Percentiles rank a stretch among this genome's conserved stretches.
These are phyloP conservation scores for Xiphorhynchus elegans DNA, from an alignment of 2,113 vertebrate species.

Conservation along the genomic window DNA sequence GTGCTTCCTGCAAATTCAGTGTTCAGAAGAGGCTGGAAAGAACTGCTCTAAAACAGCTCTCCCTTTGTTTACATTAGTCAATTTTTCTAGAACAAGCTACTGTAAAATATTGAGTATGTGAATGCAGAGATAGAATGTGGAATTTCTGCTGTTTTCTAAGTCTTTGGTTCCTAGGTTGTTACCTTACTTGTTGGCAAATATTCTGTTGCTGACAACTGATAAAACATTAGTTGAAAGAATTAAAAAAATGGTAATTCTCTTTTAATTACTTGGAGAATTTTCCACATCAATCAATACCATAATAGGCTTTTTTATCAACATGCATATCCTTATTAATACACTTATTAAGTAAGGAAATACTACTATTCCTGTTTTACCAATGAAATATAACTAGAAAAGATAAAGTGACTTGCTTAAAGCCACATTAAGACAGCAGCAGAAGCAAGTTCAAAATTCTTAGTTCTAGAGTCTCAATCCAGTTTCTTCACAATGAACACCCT, in stretches of 20 bases:
- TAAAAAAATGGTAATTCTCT: not conserved
- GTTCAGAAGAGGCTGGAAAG: not conserved
- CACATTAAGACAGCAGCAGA: not conserved
- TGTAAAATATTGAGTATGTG: not conserved
- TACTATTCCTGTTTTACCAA: not conserved
- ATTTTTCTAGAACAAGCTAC: not conserved
- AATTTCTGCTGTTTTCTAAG: not conserved
- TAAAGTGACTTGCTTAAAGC: not conserved
- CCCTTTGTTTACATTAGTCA: not conserved
- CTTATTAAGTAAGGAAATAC: not conserved
- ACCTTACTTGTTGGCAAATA: not conserved
- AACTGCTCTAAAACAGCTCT: not conserved
- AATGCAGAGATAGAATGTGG: not conserved
- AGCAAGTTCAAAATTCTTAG: not conserved
- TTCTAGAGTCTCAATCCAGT: not conserved
- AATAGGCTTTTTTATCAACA: not conserved
- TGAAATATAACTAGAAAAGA: not conserved
- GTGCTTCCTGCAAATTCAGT: not conserved
- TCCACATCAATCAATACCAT: not conserved
- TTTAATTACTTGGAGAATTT: constrained; percentile 1
- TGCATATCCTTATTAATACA: not conserved
- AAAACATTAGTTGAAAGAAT: not conserved
- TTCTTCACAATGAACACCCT: not conserved
- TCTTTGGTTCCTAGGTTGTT: not conserved
- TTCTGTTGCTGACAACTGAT: not conserved